Percentiles rank a stretch among this genome's conserved stretches.
phyloP scores from a whole-genome alignment of 2,113 vertebrate species.

The Psilopsiagon aurifrons region DNA sequence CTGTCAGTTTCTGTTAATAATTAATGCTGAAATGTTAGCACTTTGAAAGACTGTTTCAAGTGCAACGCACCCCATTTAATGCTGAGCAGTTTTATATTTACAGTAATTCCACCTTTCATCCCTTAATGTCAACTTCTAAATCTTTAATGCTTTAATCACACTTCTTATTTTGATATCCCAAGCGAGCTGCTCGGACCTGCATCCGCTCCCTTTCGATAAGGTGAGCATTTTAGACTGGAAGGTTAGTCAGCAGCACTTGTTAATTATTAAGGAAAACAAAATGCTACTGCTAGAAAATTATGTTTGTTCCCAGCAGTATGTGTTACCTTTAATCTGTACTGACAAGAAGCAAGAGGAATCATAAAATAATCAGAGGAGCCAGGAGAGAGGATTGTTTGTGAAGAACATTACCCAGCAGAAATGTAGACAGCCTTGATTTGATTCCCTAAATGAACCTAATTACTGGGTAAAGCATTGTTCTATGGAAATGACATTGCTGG shows the following conservation, averaged over 20 bases:
- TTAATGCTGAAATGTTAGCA: slow-evolving; percentile 77
- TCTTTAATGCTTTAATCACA: slow-evolving; percentile 82
- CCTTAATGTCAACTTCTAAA: slow-evolving; percentile 76
- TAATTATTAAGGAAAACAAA: slow-evolving; percentile 84
- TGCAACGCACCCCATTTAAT: slow-evolving; percentile 77
- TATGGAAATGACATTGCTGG: slow-evolving; percentile 10
- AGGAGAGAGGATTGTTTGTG: slow-evolving; percentile 62
- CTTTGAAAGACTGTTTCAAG: slow-evolving; percentile 76
- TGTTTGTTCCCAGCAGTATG: slow-evolving; percentile 77
- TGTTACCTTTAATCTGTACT: slow-evolving; percentile 76
- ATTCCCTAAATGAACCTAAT: slow-evolving; percentile 66
- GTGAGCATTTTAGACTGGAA: slow-evolving; percentile 62
- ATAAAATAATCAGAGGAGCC: slow-evolving; percentile 68
- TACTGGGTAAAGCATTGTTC: slow-evolving; percentile 38
- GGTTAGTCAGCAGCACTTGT: slow-evolving; percentile 74
- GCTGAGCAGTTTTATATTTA: slow-evolving; percentile 79
- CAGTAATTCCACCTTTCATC: slow-evolving; percentile 81
- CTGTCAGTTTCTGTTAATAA: slow-evolving; percentile 80
- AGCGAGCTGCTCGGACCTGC: slow-evolving; percentile 62
- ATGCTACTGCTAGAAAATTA: slow-evolving; percentile 76
- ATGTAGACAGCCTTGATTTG: slow-evolving; percentile 66
- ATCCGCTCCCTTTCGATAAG: slow-evolving; percentile 63
- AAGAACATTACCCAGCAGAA: slow-evolving; percentile 65
- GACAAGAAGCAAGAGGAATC: slow-evolving; percentile 74
- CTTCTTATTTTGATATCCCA: slow-evolving; percentile 73